Percentiles rank a stretch among this genome's conserved stretches.
These are phyloP conservation scores for Zoroaster sp. DNA, from an alignment of 53 echinoderm and acorn worm species.

Conservation along the genomic window DNA sequence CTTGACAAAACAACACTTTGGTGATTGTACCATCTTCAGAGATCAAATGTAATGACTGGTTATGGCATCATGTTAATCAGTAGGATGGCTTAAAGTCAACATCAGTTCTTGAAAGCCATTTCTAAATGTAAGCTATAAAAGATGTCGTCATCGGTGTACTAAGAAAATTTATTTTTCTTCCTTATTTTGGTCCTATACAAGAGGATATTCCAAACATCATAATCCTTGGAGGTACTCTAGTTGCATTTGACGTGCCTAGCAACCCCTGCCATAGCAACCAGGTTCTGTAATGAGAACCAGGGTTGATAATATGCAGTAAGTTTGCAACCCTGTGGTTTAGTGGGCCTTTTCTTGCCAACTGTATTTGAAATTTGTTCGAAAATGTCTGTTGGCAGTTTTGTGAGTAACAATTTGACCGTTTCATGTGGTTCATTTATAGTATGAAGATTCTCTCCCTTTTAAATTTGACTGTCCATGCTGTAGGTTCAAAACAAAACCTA, in stretches of 20 bases:
- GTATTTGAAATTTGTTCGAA: constrained; percentile 26
- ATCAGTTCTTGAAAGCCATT: neutral
- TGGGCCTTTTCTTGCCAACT: neutral
- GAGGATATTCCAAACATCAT: constrained; percentile 28
- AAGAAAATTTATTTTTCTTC: neutral
- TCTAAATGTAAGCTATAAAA: neutral
- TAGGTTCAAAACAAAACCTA: neutral
- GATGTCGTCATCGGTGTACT: neutral
- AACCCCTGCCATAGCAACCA: constrained; percentile 32
- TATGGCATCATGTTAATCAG: no score
- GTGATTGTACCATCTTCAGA: no score
- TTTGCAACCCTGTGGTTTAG: constrained; percentile 35
- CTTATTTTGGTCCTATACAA: neutral
- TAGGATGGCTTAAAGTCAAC: no score
- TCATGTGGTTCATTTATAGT: constrained; percentile 8
- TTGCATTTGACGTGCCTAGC: constrained; percentile 13
- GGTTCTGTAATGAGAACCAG: constrained; percentile 19
- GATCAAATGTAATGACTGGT: no score
- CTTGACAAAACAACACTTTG: neutral
- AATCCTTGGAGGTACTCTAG: neutral
- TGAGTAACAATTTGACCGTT: constrained; percentile 20
- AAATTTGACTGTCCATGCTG: constrained; percentile 37
- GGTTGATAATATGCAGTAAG: constrained; percentile 33
- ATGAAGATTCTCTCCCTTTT: neutral
- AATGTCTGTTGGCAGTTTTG: constrained; percentile 47